phyloP scores from a whole-genome alignment of 2,113 vertebrate species.

The Leptocoma aspasia region DNA sequence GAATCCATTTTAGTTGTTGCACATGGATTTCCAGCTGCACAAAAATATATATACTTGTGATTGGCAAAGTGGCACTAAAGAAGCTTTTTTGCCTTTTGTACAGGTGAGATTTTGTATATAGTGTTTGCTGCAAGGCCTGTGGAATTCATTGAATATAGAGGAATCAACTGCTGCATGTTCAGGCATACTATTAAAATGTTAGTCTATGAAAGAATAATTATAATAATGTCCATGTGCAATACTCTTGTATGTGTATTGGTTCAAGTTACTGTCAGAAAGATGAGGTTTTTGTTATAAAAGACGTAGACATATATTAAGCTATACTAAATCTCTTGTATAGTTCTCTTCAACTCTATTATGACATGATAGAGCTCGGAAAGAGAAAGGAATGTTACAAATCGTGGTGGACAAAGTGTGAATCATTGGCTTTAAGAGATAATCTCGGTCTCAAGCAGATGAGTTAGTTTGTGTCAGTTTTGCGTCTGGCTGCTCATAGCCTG shows the following conservation, averaged over 20 bases:
- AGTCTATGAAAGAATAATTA: slow-evolving; percentile 85
- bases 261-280: slow-evolving; percentile 74
- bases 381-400: slow-evolving; percentile 48
- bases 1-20: slow-evolving; percentile 78
- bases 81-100: slow-evolving; percentile 83
- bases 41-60: slow-evolving; percentile 80
- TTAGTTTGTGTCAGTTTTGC: slow-evolving; percentile 60
- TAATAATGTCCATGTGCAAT: slow-evolving; percentile 92
- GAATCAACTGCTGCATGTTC: slow-evolving; percentile 88
- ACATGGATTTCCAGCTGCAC: slow-evolving; percentile 78
- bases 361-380: slow-evolving; percentile 59
- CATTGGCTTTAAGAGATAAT: slow-evolving; percentile 53
- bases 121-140: slow-evolving; percentile 87
- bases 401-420: slow-evolving; percentile 44
- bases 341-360: slow-evolving; percentile 74
- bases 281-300: slow-evolving; percentile 74
- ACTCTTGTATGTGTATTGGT: slow-evolving; percentile 82
- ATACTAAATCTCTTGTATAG: slow-evolving; percentile 73
- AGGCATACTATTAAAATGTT: slow-evolving; percentile 83
- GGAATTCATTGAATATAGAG: slow-evolving; percentile 84
- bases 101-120: slow-evolving; percentile 86
- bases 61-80: slow-evolving; percentile 77
- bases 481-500: slow-evolving; percentile 64
- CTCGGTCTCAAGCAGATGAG: slow-evolving; percentile 22
- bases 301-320: slow-evolving; percentile 78